Percentiles rank a stretch among this genome's conserved stretches.
phyloP scores from a whole-genome alignment of 2,797 vertebrate species.

The Ctenochaetus hawaiiensis region DNA sequence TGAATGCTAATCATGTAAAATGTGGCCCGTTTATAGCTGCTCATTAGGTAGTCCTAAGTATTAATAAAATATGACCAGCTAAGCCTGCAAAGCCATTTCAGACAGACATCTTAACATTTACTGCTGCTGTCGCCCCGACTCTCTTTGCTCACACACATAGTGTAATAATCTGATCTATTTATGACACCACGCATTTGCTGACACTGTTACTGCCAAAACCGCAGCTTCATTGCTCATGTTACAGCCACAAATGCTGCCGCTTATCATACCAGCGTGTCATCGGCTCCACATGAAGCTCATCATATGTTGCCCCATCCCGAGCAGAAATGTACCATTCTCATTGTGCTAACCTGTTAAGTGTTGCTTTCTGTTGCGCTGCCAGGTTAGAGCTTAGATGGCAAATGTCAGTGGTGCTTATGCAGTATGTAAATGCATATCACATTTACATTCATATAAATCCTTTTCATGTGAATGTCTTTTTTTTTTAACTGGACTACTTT shows the following conservation, averaged over 20 bases:
- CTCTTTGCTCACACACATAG: not conserved
- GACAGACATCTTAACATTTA: not conserved
- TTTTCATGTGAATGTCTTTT: not conserved
- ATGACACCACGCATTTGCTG: constrained; percentile 19
- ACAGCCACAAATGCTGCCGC: constrained; percentile 13
- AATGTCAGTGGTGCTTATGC: constrained; percentile 28
- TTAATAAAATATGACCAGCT: constrained; percentile 10
- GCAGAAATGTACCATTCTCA: constrained; percentile 8
- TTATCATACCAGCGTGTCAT: constrained; percentile 61
- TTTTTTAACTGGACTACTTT: not conserved
- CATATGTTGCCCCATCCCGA: not conserved
- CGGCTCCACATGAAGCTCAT: constrained; percentile 9
- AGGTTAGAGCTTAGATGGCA: not conserved
- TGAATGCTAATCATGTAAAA: not conserved
- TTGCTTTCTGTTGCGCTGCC: not conserved
- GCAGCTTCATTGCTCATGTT: constrained; percentile 14
- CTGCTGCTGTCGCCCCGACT: not conserved
- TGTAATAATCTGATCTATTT: constrained; percentile 47
- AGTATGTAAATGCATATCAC: constrained; percentile 13
- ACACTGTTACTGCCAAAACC: constrained; percentile 28
- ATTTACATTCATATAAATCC: constrained; percentile 18
- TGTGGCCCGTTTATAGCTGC: not conserved
- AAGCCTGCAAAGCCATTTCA: constrained; percentile 8
- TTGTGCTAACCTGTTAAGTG: constrained; percentile 52
- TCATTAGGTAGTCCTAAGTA: not conserved